Evolutionary conservation across 2,113 vertebrate genomes (phyloP), one percentile per base, ranked within the genome.

Genomic region (Scomber colias): DNA sequence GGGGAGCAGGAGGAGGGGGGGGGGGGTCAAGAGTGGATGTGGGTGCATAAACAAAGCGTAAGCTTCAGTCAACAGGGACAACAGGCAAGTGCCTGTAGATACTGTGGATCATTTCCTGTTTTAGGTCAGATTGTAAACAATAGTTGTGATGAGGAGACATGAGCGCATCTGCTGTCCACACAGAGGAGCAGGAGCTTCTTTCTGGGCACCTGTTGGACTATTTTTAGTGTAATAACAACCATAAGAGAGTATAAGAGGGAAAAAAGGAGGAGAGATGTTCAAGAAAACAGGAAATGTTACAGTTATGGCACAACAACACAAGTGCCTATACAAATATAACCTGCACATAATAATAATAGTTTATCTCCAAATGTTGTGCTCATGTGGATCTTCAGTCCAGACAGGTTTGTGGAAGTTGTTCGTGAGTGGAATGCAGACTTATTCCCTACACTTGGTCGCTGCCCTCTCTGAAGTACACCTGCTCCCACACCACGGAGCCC

Each of bases 401-500:
- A 45, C 9, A 61, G 21, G 40, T n/a, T 48, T 40, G 7, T 40
- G 35, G 35, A 40, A 40, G 7, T 40, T 40, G 59, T 62, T 71
- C 6, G 13, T 60, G 21, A 76, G 21, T 5, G 17, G 53, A 54
- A 53, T 17, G 4, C 21, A 56, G 40, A 11, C n/a, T 15, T 24
- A 27, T 27, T 17, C 49, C 1, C 60, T 95, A 97, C 64, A 96
- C 94, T 5, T 75, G 85, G 24, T 95, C 90, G 0, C 75, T 93
- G 40, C 90, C 94, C 64, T 93, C 95, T 59, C 94, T 94, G n/a
- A 95, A 95, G 92, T 97, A 97, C 31, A 97, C 94, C 59, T 94
- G 93, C 87, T 99, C 97, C 97, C 97, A 99, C 46, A 92, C 92
- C 66, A 96, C 95, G 0, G 92, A 91, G 53, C 91, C 95, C 82